Evolutionary conservation across 2,888 invertebrate species (phyloP), one percentile per base, ranked within the genome.

Genomic region (Ophion slaviceki): DNA sequence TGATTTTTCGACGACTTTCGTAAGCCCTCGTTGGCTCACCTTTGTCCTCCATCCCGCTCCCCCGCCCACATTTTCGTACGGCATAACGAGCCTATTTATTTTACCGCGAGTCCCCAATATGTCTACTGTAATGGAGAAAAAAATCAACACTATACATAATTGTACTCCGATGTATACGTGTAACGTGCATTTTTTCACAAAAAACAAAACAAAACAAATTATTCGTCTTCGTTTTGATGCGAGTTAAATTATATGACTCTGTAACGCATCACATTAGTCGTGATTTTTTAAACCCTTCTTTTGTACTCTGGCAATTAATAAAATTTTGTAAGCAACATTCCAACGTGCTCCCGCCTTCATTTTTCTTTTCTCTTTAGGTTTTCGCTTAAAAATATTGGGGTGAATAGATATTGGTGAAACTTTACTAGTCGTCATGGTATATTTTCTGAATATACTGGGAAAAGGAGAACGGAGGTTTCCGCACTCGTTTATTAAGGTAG

Each of bases 231-330:
- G 86, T 90, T 90, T 90, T 88, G 89, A 88, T 91, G 90, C 90
- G 89, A 91, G 88, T 90, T 88, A 89, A 90, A 88, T 89, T 89
- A 87, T 86, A 75, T 59, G 82, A 74, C 76, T 87, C 85, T 88
- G 89, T 90, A 89, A 89, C 87, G 86, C 88, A 90, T 90, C 90
- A 88, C 90, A 90, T 89, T 89, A 89, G 86, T 89, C 89, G 89
- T 89, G 88, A 89, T 88, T 89, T 84, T 71, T 86, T 82, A 53
- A 53, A 53, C 80, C 88, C 89, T 90, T 89, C 90, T 93, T 93
- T 93, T 93, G 91, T 93, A 93, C 92, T 93, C 91, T 92, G 92
- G 91, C 92, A 92, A 92, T 92, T 89, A 93, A 93, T 90, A 91
- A 92, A 90, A 87, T 90, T 90, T 90, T 90, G 88, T 90, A 90